phyloP scores from a whole-genome alignment of 2,113 vertebrate genomes.

The Donacobius atricapilla region DNA sequence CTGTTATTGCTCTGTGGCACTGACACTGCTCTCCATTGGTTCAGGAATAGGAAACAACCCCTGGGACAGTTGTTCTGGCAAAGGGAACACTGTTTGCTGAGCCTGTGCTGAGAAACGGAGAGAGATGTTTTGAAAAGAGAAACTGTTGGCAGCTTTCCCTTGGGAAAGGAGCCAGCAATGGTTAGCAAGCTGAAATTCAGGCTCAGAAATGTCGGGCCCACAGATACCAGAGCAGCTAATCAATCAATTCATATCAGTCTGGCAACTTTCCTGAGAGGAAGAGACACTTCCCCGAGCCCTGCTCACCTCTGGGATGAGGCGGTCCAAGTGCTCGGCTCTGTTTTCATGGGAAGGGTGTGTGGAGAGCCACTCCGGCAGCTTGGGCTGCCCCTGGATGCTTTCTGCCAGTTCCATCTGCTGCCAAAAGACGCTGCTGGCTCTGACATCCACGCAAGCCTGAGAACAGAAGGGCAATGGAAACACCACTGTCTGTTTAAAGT shows the following conservation, averaged over 20 bases:
- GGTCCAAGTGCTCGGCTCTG: constrained; percentile 81
- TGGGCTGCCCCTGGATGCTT: constrained; percentile 68
- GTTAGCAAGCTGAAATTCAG: too few species aligned
- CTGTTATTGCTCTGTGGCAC: too few species aligned
- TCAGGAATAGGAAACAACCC: too few species aligned
- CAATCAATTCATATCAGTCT: not conserved
- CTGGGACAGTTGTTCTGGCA: too few species aligned
- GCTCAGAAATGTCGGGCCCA: too few species aligned
- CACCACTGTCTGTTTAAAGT: not conserved
- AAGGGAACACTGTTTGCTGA: too few species aligned
- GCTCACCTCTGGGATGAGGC: constrained; percentile 88
- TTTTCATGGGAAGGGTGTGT: constrained; percentile 93
- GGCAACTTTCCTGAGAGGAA: not conserved
- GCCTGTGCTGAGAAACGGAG: too few species aligned
- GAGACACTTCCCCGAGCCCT: not conserved
- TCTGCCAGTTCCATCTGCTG: constrained; percentile 87
- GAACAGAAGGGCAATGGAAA: not conserved
- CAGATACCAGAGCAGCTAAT: not conserved
- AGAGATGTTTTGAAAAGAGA: too few species aligned
- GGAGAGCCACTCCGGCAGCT: constrained; percentile 89
- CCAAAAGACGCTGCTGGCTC: constrained; percentile 92
- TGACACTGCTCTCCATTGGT: too few species aligned
- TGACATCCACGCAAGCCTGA: constrained; percentile 91
- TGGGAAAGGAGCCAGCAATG: too few species aligned
- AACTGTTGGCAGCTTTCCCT: too few species aligned